Percentiles rank a stretch among this genome's conserved stretches.
Evolutionary conservation across 2,797 vertebrate species (phyloP).

Genomic region (Argya squamiceps): DNA sequence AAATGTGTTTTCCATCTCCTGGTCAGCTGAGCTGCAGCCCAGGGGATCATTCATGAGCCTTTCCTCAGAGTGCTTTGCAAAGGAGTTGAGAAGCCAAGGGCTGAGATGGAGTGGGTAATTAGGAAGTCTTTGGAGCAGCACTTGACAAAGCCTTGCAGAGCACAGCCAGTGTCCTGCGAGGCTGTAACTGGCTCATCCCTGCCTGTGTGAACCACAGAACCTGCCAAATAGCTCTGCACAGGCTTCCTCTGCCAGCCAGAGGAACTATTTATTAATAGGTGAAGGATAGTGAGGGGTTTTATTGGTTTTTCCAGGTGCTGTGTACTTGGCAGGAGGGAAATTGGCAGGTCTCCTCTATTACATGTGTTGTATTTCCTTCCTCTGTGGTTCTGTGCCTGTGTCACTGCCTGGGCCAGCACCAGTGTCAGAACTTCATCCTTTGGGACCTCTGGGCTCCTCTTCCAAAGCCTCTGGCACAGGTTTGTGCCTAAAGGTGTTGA

Average conservation of each 20-base stretch:
- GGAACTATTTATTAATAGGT: neutral
- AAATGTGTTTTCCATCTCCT: neutral
- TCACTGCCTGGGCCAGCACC: neutral
- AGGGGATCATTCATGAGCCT: fast-evolving
- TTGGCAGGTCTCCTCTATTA: neutral
- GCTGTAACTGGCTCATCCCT: neutral
- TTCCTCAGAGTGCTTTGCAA: neutral
- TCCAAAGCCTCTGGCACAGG: neutral
- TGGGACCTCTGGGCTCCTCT: neutral
- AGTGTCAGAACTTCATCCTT: neutral
- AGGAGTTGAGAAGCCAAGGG: neutral
- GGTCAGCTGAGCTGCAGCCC: neutral
- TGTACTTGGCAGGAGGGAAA: neutral
- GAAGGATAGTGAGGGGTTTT: neutral
- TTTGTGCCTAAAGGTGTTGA: neutral
- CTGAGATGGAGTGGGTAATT: neutral
- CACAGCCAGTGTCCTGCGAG: neutral
- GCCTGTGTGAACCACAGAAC: neutral
- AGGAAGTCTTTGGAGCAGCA: neutral
- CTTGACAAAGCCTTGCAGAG: neutral
- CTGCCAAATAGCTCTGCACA: neutral
- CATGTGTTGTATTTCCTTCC: neutral
- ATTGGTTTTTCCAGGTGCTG: neutral
- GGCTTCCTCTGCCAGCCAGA: neutral
- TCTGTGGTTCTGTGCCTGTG: neutral